phyloP scores from a whole-genome alignment of 2,888 invertebrate genomes.

The Plagodis pulveraria region DNA sequence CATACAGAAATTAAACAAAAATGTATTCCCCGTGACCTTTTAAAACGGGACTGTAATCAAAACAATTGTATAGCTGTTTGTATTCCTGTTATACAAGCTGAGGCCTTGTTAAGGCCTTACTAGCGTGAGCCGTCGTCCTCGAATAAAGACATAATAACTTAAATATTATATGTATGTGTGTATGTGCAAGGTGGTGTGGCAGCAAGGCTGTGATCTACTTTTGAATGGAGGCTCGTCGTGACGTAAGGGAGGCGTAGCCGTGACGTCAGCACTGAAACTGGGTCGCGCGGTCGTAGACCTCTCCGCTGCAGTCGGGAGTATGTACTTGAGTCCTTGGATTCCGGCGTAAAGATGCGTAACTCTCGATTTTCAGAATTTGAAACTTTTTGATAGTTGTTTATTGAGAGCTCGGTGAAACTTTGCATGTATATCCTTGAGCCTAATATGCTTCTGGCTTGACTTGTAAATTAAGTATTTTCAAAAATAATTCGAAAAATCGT shows the following conservation, averaged over 20 bases:
- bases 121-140: constrained; percentile 15
- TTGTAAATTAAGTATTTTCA: too few relatives aligned
- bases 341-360: constrained; percentile 37
- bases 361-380: constrained; percentile 22
- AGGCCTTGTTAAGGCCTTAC: constrained; percentile 5
- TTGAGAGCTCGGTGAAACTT: too few relatives aligned
- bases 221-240: constrained; percentile 80
- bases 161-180: constrained; percentile 3
- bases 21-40: too few relatives aligned
- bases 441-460: too few relatives aligned
- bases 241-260: constrained; percentile 79
- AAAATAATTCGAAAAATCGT: too few relatives aligned
- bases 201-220: constrained; percentile 76
- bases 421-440: too few relatives aligned
- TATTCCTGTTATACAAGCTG: neutral
- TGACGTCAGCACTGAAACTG: constrained; percentile 77
- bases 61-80: too few relatives aligned
- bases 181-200: constrained; percentile 40
- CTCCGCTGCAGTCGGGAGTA: constrained; percentile 66
- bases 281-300: constrained; percentile 77
- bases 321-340: constrained; percentile 52
- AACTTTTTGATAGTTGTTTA: neutral
- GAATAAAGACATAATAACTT: constrained; percentile 6
- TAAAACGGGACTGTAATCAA: too few relatives aligned
- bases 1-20: too few relatives aligned